phyloP scores from a whole-genome alignment of 2,113 vertebrate genomes.

The Azemiops feae region DNA sequence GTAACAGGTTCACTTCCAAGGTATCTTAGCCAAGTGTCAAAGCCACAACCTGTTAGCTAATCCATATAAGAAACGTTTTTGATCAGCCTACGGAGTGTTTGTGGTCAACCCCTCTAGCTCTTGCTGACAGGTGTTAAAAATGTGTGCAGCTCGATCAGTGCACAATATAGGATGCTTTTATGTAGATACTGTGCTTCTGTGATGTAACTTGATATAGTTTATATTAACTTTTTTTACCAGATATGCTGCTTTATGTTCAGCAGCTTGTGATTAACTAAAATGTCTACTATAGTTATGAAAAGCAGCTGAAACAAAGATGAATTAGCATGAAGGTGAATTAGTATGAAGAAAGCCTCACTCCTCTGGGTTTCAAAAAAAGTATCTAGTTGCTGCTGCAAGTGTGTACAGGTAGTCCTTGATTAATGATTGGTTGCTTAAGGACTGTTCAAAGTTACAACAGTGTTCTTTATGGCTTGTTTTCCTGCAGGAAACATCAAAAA shows the following conservation, averaged over 20 bases:
- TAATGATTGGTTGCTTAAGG: not conserved
- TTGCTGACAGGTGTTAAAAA: not conserved
- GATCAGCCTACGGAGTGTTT: not conserved
- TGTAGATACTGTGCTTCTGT: not conserved
- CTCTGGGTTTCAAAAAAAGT: not conserved
- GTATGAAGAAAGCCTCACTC: not conserved
- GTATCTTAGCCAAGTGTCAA: not conserved
- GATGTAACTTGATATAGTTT: not conserved
- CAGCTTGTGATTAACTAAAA: not conserved
- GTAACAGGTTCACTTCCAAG: not conserved
- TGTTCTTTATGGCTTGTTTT: not conserved
- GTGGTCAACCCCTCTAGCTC: not conserved
- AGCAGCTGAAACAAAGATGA: not conserved
- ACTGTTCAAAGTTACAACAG: not conserved
- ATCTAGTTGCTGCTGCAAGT: not conserved
- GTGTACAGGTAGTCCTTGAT: not conserved
- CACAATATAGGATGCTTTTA: not conserved
- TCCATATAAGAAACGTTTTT: not conserved
- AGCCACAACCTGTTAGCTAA: not conserved
- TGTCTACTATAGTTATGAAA: not conserved
- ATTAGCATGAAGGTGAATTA: not conserved
- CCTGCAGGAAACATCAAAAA: not conserved
- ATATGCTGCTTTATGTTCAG: not conserved
- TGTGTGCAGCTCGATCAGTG: not conserved
- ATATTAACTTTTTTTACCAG: not conserved